These are phyloP conservation scores for Urechis unicinctus DNA, from an alignment of 2,888 invertebrate species.

Conservation along the genomic window DNA sequence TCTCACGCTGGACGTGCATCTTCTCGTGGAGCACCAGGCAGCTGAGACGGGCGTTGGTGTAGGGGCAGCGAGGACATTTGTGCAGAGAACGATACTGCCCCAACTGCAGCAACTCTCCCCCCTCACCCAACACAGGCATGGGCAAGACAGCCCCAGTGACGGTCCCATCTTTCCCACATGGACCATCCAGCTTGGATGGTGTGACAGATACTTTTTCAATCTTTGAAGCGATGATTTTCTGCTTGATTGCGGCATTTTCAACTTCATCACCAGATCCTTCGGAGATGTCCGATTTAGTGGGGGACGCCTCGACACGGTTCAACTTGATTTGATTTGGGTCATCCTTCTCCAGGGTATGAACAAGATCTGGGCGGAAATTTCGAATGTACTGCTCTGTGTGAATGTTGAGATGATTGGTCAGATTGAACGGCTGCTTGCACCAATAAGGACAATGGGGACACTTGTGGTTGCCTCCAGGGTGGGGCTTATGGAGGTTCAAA, in stretches of 20 bases:
- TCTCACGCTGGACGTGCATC: conserved; percentile 59
- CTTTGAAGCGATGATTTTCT: conserved; percentile 40
- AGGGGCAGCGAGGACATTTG: conserved; percentile 77
- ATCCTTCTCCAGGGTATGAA: neutral
- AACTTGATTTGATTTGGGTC: neutral
- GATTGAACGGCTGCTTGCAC: conserved; percentile 68
- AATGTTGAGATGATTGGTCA: conserved; percentile 77
- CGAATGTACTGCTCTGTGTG: conserved; percentile 52
- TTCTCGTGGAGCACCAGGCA: conserved; percentile 78
- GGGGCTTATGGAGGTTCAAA: conserved; percentile 73
- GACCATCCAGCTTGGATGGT: conserved; percentile 29
- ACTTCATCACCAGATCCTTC: conserved; percentile 26
- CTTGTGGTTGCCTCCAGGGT: conserved; percentile 67
- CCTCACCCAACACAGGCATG: conserved; percentile 26
- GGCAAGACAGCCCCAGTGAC: conserved; percentile 13
- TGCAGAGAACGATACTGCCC: conserved; percentile 73
- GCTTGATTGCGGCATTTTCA: conserved; percentile 40
- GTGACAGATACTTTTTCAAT: conserved; percentile 33
- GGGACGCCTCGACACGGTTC: conserved; percentile 24
- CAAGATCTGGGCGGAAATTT: neutral
- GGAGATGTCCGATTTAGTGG: conserved; percentile 33
- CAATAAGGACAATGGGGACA: conserved; percentile 77
- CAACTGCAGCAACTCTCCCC: conserved; percentile 58
- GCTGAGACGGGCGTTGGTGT: conserved; percentile 71
- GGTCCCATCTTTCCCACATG: conserved; percentile 18